Percentiles rank a stretch among this genome's conserved stretches.
Evolutionary conservation across 2,888 invertebrate species (phyloP).

Genomic region (Podabrus alpinus): DNA sequence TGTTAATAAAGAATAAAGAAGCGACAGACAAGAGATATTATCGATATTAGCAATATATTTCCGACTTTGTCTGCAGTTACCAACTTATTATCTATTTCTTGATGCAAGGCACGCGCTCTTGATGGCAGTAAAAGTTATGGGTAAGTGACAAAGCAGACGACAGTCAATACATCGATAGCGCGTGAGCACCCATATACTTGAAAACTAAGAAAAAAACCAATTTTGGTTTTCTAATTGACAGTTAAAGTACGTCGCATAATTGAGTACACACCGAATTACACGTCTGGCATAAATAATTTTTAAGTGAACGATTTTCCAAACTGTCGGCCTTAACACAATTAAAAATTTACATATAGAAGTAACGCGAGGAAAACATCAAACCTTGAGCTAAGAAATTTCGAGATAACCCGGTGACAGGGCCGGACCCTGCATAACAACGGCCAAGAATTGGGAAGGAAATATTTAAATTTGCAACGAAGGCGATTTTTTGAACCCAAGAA

Average conservation of each 20-base stretch:
- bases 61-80: slow-evolving; percentile 36
- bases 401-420: neutral
- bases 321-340: neutral
- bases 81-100: slow-evolving; percentile 45
- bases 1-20: slow-evolving; percentile 26
- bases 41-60: slow-evolving; percentile 42
- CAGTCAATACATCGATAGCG: slow-evolving; percentile 45
- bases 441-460: too few relatives aligned
- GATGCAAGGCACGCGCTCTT: slow-evolving; percentile 46
- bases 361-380: neutral
- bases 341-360: neutral
- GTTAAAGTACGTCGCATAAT: slow-evolving; percentile 13
- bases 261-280: slow-evolving; percentile 10
- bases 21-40: slow-evolving; percentile 34
- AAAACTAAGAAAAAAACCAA: slow-evolving; percentile 15
- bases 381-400: neutral
- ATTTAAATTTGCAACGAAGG: too few relatives aligned
- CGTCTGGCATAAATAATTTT: slow-evolving; percentile 14
- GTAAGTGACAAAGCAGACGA: slow-evolving; percentile 44
- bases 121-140: slow-evolving; percentile 48
- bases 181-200: slow-evolving; percentile 39
- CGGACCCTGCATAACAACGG: neutral
- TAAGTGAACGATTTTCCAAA: neutral
- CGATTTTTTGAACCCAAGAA: neutral
- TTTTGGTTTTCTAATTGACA: slow-evolving; percentile 21